A percentile compares a stretch with the other conserved stretches of the same genome.
These are phyloP conservation scores for Alsophila aescularia DNA, from an alignment of 2,888 invertebrate genomes.

Conservation along the genomic window DNA sequence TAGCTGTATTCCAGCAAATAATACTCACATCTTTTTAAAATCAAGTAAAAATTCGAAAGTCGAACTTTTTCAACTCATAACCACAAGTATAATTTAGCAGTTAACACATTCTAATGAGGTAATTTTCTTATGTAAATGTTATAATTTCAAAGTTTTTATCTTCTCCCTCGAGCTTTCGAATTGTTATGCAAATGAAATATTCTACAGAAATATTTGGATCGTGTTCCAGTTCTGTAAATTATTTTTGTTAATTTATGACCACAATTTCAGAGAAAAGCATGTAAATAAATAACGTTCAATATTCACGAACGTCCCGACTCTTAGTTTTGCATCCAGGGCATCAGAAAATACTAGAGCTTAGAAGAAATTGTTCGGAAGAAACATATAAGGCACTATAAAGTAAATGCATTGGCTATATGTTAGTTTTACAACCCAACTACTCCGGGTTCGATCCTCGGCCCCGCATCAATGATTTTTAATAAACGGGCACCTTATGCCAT, in stretches of 20 bases:
- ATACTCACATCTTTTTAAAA: neutral
- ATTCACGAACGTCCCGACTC: too few species aligned
- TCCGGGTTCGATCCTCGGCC: too few species aligned
- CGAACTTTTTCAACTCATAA: conserved; percentile 36
- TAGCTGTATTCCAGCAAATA: too few species aligned
- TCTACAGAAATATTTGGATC: conserved; percentile 22
- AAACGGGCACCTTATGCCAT: too few species aligned
- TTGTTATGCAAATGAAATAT: conserved; percentile 32
- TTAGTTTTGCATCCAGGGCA: too few species aligned
- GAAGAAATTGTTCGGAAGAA: too few species aligned
- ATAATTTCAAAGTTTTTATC: conserved; percentile 42
- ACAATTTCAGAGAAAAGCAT: conserved; percentile 9
- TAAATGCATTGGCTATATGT: too few species aligned
- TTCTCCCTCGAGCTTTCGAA: conserved; percentile 29
- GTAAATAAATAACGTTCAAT: neutral
- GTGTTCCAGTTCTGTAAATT: conserved; percentile 14
- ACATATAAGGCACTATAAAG: too few species aligned
- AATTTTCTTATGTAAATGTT: conserved; percentile 43
- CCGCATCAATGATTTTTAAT: too few species aligned
- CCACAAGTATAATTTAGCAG: conserved; percentile 36
- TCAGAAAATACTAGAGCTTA: too few species aligned
- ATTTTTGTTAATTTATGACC: conserved; percentile 15
- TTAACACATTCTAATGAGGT: conserved; percentile 43
- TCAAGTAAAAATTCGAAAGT: conserved; percentile 20
- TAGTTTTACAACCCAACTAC: too few species aligned